Evolutionary conservation across 2,113 vertebrate genomes (phyloP).

Genomic region (Oceanodroma tethys): DNA sequence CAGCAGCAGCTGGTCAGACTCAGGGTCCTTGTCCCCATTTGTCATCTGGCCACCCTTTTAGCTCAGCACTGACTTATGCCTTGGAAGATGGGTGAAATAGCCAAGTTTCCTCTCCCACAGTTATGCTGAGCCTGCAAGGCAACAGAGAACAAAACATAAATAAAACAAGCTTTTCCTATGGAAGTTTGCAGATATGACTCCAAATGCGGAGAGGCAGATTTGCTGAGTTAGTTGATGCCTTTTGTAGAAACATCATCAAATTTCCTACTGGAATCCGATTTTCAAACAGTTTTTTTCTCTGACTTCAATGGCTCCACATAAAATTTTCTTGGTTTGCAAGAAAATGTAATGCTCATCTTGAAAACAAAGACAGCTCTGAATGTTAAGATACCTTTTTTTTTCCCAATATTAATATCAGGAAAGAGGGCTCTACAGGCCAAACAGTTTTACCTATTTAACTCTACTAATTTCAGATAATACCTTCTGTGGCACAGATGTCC

Average conservation of each 20-base stretch:
- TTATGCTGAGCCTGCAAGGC: not conserved
- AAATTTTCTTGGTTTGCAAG: not conserved
- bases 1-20: not conserved
- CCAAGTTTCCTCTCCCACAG: not conserved
- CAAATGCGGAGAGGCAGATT: not conserved
- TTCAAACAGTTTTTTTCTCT: not conserved
- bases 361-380: not conserved
- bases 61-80: not conserved
- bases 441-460: rapidly evolving
- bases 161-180: not conserved
- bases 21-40: not conserved
- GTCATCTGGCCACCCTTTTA: not conserved
- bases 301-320: not conserved
- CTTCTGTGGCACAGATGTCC: not conserved
- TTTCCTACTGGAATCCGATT: not conserved
- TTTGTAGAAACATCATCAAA: not conserved
- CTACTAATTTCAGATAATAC: not conserved
- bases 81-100: not conserved
- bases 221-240: not conserved
- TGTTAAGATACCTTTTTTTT: not conserved
- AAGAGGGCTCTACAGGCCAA: not conserved
- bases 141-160: not conserved
- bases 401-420: not conserved
- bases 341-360: not conserved
- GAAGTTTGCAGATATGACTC: not conserved